These are phyloP conservation scores for Cataglyphis albicans DNA, from an alignment of 2,888 invertebrate species.

Conservation along the genomic window DNA sequence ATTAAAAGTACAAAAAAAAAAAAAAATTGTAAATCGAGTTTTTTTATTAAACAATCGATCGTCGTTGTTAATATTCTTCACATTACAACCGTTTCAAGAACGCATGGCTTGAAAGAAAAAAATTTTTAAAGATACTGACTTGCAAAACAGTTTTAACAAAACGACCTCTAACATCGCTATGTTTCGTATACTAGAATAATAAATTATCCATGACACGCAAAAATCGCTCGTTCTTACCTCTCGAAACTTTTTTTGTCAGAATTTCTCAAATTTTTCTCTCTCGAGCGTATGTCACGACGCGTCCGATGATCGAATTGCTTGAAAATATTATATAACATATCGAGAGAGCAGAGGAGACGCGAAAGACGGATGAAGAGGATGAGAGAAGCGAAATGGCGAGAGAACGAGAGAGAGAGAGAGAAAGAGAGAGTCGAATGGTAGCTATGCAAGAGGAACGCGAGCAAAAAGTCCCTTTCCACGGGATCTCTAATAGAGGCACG, in stretches of 20 bases:
- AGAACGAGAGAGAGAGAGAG: background rate
- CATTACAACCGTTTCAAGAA: background rate
- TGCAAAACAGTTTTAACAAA: background rate
- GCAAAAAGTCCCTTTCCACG: constrained; percentile 72
- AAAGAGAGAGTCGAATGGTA: constrained; percentile 27
- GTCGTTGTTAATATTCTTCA: background rate
- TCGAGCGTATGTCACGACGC: background rate
- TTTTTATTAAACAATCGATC: background rate
- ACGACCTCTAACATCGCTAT: background rate
- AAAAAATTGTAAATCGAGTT: background rate
- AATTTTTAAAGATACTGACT: background rate
- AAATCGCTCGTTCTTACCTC: background rate
- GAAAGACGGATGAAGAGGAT: background rate
- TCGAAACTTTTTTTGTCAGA: background rate
- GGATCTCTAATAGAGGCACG: constrained; percentile 79
- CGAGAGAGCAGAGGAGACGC: background rate
- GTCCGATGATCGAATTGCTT: constrained; percentile 35
- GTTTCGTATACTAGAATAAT: background rate
- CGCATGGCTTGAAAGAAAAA: background rate
- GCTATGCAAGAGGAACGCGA: constrained; percentile 70
- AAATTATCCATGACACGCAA: background rate
- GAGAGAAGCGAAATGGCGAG: background rate
- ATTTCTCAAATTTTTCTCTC: constrained; percentile 29
- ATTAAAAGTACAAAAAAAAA: background rate
- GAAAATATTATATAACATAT: constrained; percentile 46